Evolutionary conservation across 2,888 invertebrate species (phyloP), one percentile per base, ranked within the genome.

Genomic region (Apodemia mormo): DNA sequence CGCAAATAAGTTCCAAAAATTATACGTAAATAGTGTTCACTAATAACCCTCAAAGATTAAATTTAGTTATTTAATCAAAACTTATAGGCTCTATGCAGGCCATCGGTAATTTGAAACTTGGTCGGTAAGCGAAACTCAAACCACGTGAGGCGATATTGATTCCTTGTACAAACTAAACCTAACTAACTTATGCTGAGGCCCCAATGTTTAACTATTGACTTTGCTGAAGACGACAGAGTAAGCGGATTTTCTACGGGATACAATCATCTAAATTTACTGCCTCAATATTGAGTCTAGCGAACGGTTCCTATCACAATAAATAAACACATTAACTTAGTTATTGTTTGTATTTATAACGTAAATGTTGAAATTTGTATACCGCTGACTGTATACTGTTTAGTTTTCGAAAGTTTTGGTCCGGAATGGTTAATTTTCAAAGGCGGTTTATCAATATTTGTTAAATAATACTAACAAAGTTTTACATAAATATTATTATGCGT

Each of bases 91-190:
- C 68, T 49, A 40, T 29, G 37, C 68, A 68, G 40, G 14, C 67
- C 66, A 65, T 58, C 61, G 22, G 67, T 68, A 52, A 68, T 58
- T 58, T 67, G 37, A 40, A 22, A 67, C 30, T 45, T 69, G 65
- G 61, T 37, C 61, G 33, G 61, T 68, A 69, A 67, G 68, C 66
- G 52, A 54, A 71, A 68, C 66, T 33, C 43, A 30, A 45, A 43
- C 69, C 75, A 72, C 72, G 72, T 70, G 71, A 71, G 67, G 70
- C 66, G 71, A 65, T 74, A 76, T 76, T 71, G 74, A 78, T 75
- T 72, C 69, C 68, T 64, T 68, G 72, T 66, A 69, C 70, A 72
- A 75, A 73, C 72, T 69, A 68, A 71, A 71, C 72, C 75, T 72
- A 73, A 73, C 73, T 73, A 72, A 73, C 70, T 73, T 69, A 71